phyloP scores from a whole-genome alignment of 2,113 vertebrate genomes.

The Ailurus styani region DNA sequence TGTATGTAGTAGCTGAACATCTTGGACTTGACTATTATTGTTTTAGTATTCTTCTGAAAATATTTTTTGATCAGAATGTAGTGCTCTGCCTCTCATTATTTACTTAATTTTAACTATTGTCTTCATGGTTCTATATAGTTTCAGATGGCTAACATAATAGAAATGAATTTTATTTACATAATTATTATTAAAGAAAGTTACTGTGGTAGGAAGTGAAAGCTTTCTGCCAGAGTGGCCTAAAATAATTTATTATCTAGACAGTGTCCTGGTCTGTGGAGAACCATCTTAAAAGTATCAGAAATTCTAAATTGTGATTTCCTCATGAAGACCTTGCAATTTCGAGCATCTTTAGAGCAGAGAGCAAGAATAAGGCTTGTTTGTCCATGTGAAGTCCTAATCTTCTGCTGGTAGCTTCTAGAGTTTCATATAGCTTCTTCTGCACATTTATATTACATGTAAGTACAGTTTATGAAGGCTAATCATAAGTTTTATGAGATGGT shows the following conservation, averaged over 20 bases:
- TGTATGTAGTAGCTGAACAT: neutral
- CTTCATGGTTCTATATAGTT: neutral
- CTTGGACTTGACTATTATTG: neutral
- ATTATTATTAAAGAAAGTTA: neutral
- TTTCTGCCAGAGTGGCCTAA: neutral
- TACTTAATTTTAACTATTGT: neutral
- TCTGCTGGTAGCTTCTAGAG: neutral
- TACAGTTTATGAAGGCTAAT: neutral
- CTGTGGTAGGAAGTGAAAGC: neutral
- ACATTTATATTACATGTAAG: neutral
- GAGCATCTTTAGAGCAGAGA: neutral
- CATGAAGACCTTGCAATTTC: neutral
- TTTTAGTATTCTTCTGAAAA: neutral
- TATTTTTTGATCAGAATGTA: neutral
- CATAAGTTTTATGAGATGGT: neutral
- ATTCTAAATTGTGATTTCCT: neutral
- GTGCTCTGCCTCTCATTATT: neutral
- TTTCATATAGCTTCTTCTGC: neutral
- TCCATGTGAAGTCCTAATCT: neutral
- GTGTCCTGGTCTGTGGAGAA: neutral
- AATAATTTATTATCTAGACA: neutral
- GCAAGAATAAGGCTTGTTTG: neutral
- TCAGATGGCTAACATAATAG: neutral
- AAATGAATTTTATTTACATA: neutral
- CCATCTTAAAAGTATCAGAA: neutral